Base-by-base conservation (phyloP, 2,888 invertebrate genomes). In the Oligia latruncula region DNA sequence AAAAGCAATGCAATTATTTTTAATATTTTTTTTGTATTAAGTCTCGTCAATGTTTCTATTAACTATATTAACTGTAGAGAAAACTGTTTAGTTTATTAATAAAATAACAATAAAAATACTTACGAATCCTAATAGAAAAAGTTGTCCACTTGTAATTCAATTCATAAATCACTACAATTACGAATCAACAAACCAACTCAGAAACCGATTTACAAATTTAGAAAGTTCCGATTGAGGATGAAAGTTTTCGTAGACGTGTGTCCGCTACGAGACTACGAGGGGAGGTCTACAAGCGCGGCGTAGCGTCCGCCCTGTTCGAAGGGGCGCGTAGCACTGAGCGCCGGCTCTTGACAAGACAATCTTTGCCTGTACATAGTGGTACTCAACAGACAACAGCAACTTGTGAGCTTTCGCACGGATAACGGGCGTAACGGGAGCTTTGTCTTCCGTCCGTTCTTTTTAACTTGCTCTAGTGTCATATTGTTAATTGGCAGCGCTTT, bases 301-400 rank as follows among this genome's bases (percentile, higher is more conserved):
- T 93, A 92, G 92, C 96, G 96, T 94, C 95, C 95, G 94, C 92
- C 91, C 94, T 81, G 93, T 88, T 78, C 92, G 93, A 95, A 93
- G 94, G 92, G 94, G 93, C 94, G 94, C 93, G 93, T 93, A 92
- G 93, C 92, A 96, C 96, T 96, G 96, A 95, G 93, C 94, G 90
- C 89, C 87, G 88, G 91, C 94, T 93, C 95, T 94, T 95, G 95
- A 95, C 96, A 95, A 96, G 96, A 96, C 96, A 96, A 96, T 96
- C 95, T 96, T 96, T 95, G 93, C 93, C 92, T 91, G 93, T 93
- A 93, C 92, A 90, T 91, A 93, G 94, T 94, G 93, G 93, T 94
- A 93, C 95, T 94, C 93, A 90, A 93, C 92, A 94, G 94, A 95
- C 93, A 95, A 95, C 95, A 89, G 88, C 90, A 95, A 95, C 95